Evolutionary conservation across 1,140 invertebrate genomes (phyloP).

Genomic region (Drosophila murphyi): DNA sequence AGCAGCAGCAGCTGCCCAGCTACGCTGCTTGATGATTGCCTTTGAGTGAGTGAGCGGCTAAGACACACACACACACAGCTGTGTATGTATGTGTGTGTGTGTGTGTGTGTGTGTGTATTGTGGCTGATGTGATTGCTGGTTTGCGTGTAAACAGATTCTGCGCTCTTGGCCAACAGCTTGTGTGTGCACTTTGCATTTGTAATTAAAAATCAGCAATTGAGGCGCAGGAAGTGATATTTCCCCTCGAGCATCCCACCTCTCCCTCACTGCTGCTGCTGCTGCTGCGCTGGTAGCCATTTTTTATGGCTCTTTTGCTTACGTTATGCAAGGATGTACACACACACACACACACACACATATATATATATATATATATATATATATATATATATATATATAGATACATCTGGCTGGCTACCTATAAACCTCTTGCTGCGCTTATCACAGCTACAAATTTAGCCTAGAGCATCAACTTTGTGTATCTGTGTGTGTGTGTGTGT

Average conservation of each 20-base stretch:
- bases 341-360: neutral
- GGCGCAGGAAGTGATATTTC: conserved; percentile 75
- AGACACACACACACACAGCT: conserved; percentile 13
- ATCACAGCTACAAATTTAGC: conserved; percentile 48
- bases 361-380: neutral
- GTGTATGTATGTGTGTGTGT: conserved; percentile 19
- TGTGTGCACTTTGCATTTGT: conserved; percentile 78
- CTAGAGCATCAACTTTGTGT: conserved; percentile 36
- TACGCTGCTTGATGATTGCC: conserved; percentile 49
- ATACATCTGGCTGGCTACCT: conserved; percentile 5
- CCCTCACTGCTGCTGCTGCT: neutral
- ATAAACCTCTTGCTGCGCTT: conserved; percentile 36
- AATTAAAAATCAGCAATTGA: conserved; percentile 83
- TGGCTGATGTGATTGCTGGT: conserved; percentile 42
- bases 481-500: neutral
- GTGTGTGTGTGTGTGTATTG: conserved; percentile 20
- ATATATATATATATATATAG: neutral
- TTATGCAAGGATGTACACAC: conserved; percentile 44
- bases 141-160: conserved; percentile 59
- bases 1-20: conserved; percentile 3
- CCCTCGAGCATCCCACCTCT: neutral
- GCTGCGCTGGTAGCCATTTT: conserved; percentile 36
- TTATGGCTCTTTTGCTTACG: conserved; percentile 19
- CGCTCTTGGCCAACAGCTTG: conserved; percentile 26
- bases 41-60: conserved; percentile 34